Percentiles rank a stretch among this genome's conserved stretches.
These are phyloP conservation scores for Eilema sororculum DNA, from an alignment of 2,888 invertebrate genomes.

Conservation along the genomic window DNA sequence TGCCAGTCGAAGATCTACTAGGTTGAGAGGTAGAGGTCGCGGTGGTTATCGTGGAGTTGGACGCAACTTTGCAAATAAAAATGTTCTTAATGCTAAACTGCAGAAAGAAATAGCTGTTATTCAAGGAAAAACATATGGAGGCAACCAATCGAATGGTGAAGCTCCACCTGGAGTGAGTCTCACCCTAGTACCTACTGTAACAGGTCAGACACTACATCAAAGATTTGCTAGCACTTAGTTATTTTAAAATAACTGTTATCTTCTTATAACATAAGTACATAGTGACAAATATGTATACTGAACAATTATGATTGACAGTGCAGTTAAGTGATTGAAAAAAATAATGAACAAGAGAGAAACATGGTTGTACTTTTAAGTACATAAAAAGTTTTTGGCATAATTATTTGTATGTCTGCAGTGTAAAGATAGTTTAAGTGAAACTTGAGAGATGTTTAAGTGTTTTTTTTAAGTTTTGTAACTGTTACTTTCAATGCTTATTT, in stretches of 20 bases:
- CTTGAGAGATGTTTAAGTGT: background rate
- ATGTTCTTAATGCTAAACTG: constrained; percentile 74
- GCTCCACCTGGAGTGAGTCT: constrained; percentile 70
- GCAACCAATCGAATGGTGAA: constrained; percentile 43
- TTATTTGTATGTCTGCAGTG: background rate
- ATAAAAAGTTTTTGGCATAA: background rate
- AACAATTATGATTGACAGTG: constrained; percentile 8
- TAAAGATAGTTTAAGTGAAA: background rate
- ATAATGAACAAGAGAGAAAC: background rate
- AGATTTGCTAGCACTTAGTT: constrained; percentile 72
- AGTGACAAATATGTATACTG: constrained; percentile 8
- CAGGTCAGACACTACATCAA: constrained; percentile 78
- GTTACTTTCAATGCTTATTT: background rate
- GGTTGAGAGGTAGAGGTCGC: constrained; percentile 72
- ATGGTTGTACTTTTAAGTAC: constrained; percentile 1
- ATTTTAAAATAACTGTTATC: constrained; percentile 18
- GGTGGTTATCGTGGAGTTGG: constrained; percentile 72
- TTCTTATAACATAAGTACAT: constrained; percentile 2
- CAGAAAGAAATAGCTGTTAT: constrained; percentile 82
- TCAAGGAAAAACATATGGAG: constrained; percentile 73
- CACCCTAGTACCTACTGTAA: constrained; percentile 76
- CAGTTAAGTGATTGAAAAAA: constrained; percentile 5
- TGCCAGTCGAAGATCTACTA: constrained; percentile 65
- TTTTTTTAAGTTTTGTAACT: background rate
- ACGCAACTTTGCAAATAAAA: constrained; percentile 76